These are phyloP conservation scores for Ferrisia virgata DNA, from an alignment of 2,888 invertebrate genomes.

Conservation along the genomic window DNA sequence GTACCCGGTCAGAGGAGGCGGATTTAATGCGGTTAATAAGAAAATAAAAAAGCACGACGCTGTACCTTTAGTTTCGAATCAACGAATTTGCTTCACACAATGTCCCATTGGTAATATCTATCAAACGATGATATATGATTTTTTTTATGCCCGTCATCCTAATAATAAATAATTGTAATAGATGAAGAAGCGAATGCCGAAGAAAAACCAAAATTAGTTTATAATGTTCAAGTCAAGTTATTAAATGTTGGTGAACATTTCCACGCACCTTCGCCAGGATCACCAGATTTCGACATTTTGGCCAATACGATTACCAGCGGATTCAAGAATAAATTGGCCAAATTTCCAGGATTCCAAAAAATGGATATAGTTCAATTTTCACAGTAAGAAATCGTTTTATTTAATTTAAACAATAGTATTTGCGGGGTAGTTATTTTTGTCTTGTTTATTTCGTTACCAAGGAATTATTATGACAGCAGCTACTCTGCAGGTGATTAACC, in stretches of 20 bases:
- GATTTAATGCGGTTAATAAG: constrained; percentile 78
- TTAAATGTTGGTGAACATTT: constrained; percentile 75
- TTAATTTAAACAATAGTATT: too few species aligned
- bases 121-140: background rate
- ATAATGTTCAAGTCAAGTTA: constrained; percentile 70
- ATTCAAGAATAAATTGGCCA: constrained; percentile 61
- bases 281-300: constrained; percentile 69
- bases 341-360: constrained; percentile 70
- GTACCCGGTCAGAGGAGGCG: constrained; percentile 81
- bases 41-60: constrained; percentile 76
- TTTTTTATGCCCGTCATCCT: background rate
- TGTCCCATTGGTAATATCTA: constrained; percentile 66
- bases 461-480: background rate
- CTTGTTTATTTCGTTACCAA: too few species aligned
- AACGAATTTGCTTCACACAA: constrained; percentile 76
- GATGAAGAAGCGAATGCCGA: constrained; percentile 54
- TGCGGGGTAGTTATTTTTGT: background rate
- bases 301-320: constrained; percentile 65
- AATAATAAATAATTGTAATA: constrained; percentile 49
- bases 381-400: constrained; percentile 54
- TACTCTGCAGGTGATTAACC: too few species aligned
- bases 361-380: constrained; percentile 68
- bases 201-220: constrained; percentile 64
- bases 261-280: constrained; percentile 69
- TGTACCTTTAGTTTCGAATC: constrained; percentile 69